phyloP scores from a whole-genome alignment of 1,140 invertebrate species.

The Aricia agestis region DNA sequence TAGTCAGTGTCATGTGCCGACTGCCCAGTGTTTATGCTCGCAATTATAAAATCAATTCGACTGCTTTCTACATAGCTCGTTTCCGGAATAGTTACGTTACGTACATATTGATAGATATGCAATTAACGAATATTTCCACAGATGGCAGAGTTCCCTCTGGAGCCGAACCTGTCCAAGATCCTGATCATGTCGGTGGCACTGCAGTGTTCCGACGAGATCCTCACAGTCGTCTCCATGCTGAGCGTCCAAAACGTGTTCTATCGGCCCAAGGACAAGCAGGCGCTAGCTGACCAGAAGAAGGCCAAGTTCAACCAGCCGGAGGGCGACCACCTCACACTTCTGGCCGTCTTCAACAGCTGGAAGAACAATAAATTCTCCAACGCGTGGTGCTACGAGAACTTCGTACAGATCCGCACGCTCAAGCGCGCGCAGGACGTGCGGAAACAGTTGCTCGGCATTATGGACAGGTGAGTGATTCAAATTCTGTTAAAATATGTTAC shows the following conservation, averaged over 20 bases:
- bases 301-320: constrained; percentile 99
- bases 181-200: constrained; percentile 99
- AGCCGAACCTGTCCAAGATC: constrained; percentile 99
- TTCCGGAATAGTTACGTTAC: no score
- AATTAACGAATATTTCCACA: constrained; percentile 54
- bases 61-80: no score
- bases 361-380: constrained; percentile 99
- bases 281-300: constrained; percentile 98
- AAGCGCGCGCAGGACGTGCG: constrained; percentile 98
- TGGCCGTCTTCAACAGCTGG: constrained; percentile 99
- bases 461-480: constrained; percentile 85
- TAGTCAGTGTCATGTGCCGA: no score
- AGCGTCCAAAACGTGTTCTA: constrained; percentile 99
- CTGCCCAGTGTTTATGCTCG: no score
- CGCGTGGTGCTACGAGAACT: constrained; percentile 99
- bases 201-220: constrained; percentile 98
- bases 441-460: constrained; percentile 98
- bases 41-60: no score
- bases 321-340: constrained; percentile 97
- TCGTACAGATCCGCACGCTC: constrained; percentile 97
- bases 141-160: constrained; percentile 99
- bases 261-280: constrained; percentile 97
- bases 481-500: no score
- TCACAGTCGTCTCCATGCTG: constrained; percentile 99
- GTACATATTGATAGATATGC: no score